Conservation (phyloP, 2,113 vertebrate species). For the Microtus oregoni region DNA sequence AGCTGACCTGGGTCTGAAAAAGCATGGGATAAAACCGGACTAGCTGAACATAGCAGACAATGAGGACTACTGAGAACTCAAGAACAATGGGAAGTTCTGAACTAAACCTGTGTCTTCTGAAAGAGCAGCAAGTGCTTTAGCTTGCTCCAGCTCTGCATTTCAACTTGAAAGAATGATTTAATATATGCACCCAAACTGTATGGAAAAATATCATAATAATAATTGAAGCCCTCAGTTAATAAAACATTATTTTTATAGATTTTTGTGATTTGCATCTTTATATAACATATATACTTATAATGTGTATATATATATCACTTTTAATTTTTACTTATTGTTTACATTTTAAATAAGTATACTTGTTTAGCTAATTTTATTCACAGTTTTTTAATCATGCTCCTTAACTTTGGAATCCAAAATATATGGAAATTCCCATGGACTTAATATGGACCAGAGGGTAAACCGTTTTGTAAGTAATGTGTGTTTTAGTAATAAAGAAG, state of each 20-base stretch:
- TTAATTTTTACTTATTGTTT: neutral
- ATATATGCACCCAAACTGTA: neutral
- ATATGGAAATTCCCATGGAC: too few relatives aligned
- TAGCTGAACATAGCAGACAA: too few relatives aligned
- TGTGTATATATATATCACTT: neutral
- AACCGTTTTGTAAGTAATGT: neutral
- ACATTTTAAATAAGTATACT: neutral
- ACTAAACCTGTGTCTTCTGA: neutral
- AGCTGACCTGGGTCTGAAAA: too few relatives aligned
- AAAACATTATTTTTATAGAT: neutral
- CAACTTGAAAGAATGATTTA: constrained; percentile 7
- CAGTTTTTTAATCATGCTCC: neutral
- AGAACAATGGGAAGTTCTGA: neutral
- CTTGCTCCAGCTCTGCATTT: neutral
- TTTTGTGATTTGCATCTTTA: neutral
- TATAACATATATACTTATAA: neutral
- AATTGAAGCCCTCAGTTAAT: neutral
- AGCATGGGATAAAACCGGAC: too few relatives aligned
- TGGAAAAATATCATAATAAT: neutral
- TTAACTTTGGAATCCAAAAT: neutral
- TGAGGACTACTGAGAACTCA: too few relatives aligned
- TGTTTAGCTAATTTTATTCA: neutral
- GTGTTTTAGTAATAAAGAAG: neutral
- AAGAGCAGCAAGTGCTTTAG: neutral
- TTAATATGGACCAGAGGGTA: neutral